phyloP scores from a whole-genome alignment of 2,797 vertebrate species.

The Momotus momota region DNA sequence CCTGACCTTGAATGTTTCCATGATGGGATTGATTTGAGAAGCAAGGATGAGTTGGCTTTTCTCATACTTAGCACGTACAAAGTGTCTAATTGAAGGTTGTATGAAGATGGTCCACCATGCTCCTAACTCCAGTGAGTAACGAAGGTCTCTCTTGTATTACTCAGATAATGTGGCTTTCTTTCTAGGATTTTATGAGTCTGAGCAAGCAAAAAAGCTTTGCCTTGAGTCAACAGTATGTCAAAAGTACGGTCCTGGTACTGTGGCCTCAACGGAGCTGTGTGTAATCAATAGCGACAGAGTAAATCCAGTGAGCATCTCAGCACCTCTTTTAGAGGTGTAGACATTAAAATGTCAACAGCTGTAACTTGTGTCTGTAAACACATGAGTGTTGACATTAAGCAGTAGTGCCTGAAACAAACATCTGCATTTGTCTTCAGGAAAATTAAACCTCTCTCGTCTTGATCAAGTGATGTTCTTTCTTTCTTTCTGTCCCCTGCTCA shows the following conservation, averaged over 20 bases:
- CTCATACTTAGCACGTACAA: fast-evolving
- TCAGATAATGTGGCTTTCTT: background rate
- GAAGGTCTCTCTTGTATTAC: background rate
- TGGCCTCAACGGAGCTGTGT: background rate
- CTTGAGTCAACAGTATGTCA: background rate
- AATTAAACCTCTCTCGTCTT: background rate
- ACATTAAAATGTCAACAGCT: background rate
- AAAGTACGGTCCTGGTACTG: background rate
- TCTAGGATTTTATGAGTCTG: background rate
- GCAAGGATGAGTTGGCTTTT: background rate
- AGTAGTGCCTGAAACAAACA: background rate
- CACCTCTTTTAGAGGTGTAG: background rate
- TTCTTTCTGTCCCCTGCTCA: background rate
- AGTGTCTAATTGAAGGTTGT: background rate
- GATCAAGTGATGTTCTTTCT: background rate
- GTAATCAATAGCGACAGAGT: background rate
- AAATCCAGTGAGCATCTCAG: background rate
- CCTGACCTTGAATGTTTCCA: background rate
- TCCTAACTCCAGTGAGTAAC: fast-evolving
- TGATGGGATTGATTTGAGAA: background rate
- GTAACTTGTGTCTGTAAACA: background rate
- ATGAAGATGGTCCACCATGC: background rate
- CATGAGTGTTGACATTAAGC: background rate
- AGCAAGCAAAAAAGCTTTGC: background rate
- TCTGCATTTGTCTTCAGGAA: background rate